A percentile compares a stretch with the other conserved stretches of the same genome.
Evolutionary conservation across 2,113 vertebrate genomes (phyloP).

Genomic region (Varanus salvator): DNA sequence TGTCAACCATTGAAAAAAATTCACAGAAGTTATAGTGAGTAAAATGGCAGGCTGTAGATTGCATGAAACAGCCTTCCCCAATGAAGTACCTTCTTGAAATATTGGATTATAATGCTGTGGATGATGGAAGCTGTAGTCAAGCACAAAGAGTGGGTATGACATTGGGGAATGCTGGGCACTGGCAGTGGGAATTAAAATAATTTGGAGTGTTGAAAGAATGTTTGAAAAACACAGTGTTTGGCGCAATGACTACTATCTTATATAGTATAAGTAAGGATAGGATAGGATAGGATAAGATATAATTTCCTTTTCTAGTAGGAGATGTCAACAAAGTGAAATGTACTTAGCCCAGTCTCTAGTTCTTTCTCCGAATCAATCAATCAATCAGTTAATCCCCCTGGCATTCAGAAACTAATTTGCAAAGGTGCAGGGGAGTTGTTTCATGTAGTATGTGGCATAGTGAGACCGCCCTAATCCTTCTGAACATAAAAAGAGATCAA

Average conservation of each 20-base stretch:
- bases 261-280: background rate
- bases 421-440: background rate
- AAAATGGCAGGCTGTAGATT: background rate
- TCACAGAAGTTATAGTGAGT: background rate
- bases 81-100: no score
- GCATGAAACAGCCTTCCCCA: no score
- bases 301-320: background rate
- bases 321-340: background rate
- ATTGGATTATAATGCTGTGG: no score
- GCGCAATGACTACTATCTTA: background rate
- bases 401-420: background rate
- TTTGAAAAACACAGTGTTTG: background rate
- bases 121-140: no score
- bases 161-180: background rate
- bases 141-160: no score
- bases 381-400: background rate
- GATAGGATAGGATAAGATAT: background rate
- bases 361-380: background rate
- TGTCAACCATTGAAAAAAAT: background rate
- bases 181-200: background rate
- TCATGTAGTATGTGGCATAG: slow-evolving; percentile 5
- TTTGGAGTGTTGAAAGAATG: background rate
- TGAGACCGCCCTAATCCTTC: slow-evolving; percentile 13
- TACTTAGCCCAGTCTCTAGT: background rate
- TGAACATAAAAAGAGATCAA: slow-evolving; percentile 18